Evolutionary conservation across 1,140 invertebrate genomes (phyloP), one percentile per base, ranked within the genome.

Genomic region (Papilio xuthus): DNA sequence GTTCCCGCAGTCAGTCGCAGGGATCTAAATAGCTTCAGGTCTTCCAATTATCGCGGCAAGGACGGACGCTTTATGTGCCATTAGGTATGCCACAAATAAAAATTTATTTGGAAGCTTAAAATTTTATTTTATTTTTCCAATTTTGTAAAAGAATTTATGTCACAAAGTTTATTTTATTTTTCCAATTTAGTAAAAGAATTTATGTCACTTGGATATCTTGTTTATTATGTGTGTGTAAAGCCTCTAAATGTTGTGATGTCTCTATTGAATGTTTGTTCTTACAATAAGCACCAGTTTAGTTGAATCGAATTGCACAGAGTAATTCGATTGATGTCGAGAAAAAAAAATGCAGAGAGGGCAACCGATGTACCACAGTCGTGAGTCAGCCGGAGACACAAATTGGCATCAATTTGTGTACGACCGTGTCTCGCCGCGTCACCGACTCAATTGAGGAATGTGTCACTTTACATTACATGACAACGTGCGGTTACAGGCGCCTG

Each of bases 401-500:
- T 93, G 90, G 86, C 85, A 91, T 89, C 92, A 92, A 93, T 93
- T 92, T 86, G 89, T 87, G 88, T 60, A 60, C 56, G 56, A 13
- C 23, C 56, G 56, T 60, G 90, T 90, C 88, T 86, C 88, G 85
- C 82, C 79, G 83, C 85, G 85, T 86, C 87, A 87, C 23, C 82
- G 83, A 84, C 87, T 90, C 92, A 93, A 93, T 93, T 93, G 90
- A 93, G 89, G 92, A 91, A 90, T 92, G 91, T 92, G 90, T 90
- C 91, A 90, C 89, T 89, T 89, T 79, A 86, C 82, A 88, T 87
- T 85, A 86, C 81, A 76, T 81, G 73, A 82, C 80, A 83, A 82
- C 74, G 70, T 79, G 78, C 56, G 56, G 56, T 60, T 60, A 26
- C 12, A 26, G 56, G 9, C 56, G 56, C 56, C 82, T 82, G 79